phyloP scores from a whole-genome alignment of 1,140 invertebrate species.

The Eurosta solidaginis region DNA sequence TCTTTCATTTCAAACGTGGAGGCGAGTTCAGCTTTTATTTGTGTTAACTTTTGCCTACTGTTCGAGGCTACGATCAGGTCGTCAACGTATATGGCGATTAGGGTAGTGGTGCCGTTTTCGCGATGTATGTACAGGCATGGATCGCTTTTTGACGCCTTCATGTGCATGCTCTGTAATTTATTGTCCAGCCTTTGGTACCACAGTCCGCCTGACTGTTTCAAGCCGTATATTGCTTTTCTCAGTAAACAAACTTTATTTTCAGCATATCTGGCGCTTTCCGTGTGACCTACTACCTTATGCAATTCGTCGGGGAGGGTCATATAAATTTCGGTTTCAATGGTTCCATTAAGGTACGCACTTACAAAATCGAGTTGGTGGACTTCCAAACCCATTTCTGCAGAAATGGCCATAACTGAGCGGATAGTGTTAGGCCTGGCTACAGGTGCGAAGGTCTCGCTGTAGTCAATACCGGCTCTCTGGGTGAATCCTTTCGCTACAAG shows the following conservation, averaged over 20 bases:
- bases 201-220: no score
- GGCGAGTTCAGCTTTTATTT: not conserved
- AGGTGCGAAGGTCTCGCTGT: conserved; percentile 56
- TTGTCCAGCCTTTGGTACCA: not conserved
- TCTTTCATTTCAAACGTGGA: not conserved
- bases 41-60: not conserved
- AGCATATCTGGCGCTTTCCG: not conserved
- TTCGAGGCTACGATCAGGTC: not conserved
- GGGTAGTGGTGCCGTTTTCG: not conserved
- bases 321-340: conserved; percentile 50
- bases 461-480: conserved; percentile 56
- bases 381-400: conserved; percentile 37
- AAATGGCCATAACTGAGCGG: conserved; percentile 44
- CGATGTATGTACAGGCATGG: not conserved
- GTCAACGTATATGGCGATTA: not conserved
- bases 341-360: conserved; percentile 57
- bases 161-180: not conserved
- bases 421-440: conserved; percentile 50
- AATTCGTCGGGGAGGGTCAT: conserved; percentile 40
- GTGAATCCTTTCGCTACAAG: conserved; percentile 57
- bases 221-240: conserved; percentile 20
- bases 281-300: not conserved
- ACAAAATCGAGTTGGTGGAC: conserved; percentile 53
- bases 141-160: not conserved
- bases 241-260: not conserved